These are phyloP conservation scores for Parus major DNA, from an alignment of 2,113 vertebrate genomes.

Conservation along the genomic window DNA sequence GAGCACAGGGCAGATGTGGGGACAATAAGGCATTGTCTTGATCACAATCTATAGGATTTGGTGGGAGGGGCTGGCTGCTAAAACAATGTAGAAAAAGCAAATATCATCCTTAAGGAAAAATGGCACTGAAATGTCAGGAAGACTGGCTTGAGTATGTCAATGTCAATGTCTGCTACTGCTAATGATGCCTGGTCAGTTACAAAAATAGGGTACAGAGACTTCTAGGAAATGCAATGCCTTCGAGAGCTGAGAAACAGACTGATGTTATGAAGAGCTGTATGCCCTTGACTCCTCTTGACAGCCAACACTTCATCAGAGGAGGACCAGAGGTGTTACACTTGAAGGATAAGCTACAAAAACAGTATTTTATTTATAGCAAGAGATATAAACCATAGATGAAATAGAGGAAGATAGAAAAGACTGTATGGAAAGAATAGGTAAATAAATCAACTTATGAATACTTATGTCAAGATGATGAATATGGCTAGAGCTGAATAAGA, in stretches of 20 bases:
- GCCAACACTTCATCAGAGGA: background rate
- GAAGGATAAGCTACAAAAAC: background rate
- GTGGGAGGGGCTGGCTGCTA: background rate
- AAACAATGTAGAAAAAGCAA: background rate
- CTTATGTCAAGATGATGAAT: background rate
- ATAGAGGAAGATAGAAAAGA: background rate
- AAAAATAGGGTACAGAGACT: background rate
- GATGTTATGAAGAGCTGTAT: background rate
- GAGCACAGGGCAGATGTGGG: slow-evolving; percentile 1
- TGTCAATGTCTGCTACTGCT: background rate
- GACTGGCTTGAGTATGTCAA: background rate
- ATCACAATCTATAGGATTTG: background rate
- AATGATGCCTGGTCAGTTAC: background rate
- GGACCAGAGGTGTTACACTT: background rate
- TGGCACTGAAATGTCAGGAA: background rate
- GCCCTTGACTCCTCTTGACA: background rate
- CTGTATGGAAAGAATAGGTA: background rate
- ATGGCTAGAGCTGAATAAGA: fast-evolving
- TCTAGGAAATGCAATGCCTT: background rate
- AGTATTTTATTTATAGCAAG: background rate
- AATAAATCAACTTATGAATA: background rate
- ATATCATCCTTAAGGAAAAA: background rate
- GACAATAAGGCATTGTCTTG: background rate
- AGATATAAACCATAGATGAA: background rate
- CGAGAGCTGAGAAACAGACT: background rate